phyloP scores from a whole-genome alignment of 2,797 vertebrate genomes.

The Vultur gryphus region DNA sequence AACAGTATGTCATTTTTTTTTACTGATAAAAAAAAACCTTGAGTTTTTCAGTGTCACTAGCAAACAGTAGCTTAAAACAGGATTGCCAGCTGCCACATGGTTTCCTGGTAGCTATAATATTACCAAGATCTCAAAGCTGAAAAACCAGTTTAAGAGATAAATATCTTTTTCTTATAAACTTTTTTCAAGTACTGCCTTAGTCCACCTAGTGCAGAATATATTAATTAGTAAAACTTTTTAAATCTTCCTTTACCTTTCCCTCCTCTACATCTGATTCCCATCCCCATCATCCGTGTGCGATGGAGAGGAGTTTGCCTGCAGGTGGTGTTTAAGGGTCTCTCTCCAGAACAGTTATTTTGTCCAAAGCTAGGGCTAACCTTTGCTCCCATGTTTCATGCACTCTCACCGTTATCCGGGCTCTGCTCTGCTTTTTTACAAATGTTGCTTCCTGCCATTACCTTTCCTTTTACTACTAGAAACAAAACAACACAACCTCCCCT shows the following conservation, averaged over 20 bases:
- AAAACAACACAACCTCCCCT: background rate
- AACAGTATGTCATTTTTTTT: background rate
- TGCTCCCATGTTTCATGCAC: background rate
- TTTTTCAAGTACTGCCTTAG: background rate
- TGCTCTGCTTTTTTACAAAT: background rate
- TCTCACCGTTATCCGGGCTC: rapidly evolving
- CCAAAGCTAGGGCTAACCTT: background rate
- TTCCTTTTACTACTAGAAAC: background rate
- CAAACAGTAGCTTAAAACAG: background rate
- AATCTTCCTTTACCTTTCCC: background rate
- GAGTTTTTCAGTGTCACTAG: background rate
- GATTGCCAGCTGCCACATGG: background rate
- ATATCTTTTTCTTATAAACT: background rate
- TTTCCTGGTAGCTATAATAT: background rate
- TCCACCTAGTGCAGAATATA: background rate
- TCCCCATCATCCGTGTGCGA: background rate
- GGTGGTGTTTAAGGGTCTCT: background rate
- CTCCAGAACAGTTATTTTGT: background rate
- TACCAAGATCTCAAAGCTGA: background rate
- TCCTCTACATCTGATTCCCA: background rate
- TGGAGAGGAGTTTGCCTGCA: background rate
- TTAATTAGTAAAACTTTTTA: background rate
- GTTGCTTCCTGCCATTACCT: background rate
- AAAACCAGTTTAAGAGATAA: background rate
- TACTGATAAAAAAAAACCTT: background rate